A percentile compares a stretch with the other conserved stretches of the same genome.
These are phyloP conservation scores for Progne subis DNA, from an alignment of 2,113 vertebrate species.

Conservation along the genomic window DNA sequence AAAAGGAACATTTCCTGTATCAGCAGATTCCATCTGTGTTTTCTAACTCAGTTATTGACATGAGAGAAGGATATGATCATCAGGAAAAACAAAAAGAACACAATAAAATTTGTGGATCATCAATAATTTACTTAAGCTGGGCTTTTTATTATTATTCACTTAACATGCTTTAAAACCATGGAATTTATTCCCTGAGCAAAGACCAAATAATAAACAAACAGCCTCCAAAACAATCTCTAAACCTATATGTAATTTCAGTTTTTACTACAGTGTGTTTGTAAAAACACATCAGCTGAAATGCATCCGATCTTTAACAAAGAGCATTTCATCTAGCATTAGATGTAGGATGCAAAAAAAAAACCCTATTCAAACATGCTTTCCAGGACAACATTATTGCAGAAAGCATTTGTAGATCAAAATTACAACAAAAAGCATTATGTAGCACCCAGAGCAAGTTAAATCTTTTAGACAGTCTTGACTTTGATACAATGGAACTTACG, in stretches of 20 bases:
- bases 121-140: not conserved
- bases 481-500: not conserved
- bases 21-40: constrained; percentile 20
- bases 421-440: constrained; percentile 44
- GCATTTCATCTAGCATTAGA: not conserved
- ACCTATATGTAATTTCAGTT: not conserved
- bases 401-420: constrained; percentile 23
- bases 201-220: not conserved
- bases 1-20: constrained; percentile 16
- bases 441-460: constrained; percentile 40
- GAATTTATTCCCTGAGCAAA: not conserved
- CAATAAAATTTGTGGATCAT: not conserved
- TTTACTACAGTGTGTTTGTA: not conserved
- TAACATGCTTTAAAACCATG: not conserved
- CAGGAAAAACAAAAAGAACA: not conserved
- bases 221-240: not conserved
- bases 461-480: constrained; percentile 27
- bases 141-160: not conserved
- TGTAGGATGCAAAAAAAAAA: not conserved
- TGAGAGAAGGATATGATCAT: not conserved
- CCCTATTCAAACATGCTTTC: not conserved
- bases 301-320: not conserved
- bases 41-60: constrained; percentile 11
- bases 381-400: constrained; percentile 19
- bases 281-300: not conserved